phyloP scores from a whole-genome alignment of 1,140 invertebrate genomes.

The Phocides pigmalion region DNA sequence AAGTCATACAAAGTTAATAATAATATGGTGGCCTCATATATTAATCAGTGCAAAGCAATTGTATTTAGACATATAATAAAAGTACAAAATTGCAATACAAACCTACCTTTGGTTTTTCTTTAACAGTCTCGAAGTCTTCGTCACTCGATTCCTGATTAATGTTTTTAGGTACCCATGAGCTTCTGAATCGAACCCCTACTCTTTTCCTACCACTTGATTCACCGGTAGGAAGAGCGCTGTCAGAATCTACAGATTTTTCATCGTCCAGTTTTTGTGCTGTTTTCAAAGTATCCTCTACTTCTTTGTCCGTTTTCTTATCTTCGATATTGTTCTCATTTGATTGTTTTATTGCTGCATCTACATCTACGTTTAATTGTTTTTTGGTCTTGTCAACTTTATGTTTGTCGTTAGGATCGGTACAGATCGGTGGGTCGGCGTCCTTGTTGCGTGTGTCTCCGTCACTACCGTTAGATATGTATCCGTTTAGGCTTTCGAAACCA shows the following conservation, averaged over 20 bases:
- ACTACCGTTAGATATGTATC: slow-evolving; percentile 90
- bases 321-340: slow-evolving; percentile 33
- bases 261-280: slow-evolving; percentile 64
- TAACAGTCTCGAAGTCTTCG: slow-evolving; percentile 58
- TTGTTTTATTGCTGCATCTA: slow-evolving; percentile 35
- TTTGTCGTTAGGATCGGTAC: slow-evolving; percentile 30
- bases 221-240: slow-evolving; percentile 58
- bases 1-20: slow-evolving; percentile 44
- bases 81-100: background rate
- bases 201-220: slow-evolving; percentile 58
- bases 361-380: slow-evolving; percentile 27
- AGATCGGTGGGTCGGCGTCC: slow-evolving; percentile 37
- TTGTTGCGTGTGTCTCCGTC: slow-evolving; percentile 62
- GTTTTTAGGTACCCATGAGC: slow-evolving; percentile 65
- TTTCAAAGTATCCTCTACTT: slow-evolving; percentile 39
- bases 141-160: slow-evolving; percentile 66
- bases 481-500: slow-evolving; percentile 94
- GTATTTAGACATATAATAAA: slow-evolving; percentile 19
- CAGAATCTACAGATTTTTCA: slow-evolving; percentile 69
- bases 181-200: slow-evolving; percentile 70
- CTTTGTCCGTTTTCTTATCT: slow-evolving; percentile 36
- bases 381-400: slow-evolving; percentile 38
- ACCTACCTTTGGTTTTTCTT: slow-evolving; percentile 71
- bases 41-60: slow-evolving; percentile 18
- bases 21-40: slow-evolving; percentile 13